Evolutionary conservation across 2,888 invertebrate genomes (phyloP).

Genomic region (Meganola albula): DNA sequence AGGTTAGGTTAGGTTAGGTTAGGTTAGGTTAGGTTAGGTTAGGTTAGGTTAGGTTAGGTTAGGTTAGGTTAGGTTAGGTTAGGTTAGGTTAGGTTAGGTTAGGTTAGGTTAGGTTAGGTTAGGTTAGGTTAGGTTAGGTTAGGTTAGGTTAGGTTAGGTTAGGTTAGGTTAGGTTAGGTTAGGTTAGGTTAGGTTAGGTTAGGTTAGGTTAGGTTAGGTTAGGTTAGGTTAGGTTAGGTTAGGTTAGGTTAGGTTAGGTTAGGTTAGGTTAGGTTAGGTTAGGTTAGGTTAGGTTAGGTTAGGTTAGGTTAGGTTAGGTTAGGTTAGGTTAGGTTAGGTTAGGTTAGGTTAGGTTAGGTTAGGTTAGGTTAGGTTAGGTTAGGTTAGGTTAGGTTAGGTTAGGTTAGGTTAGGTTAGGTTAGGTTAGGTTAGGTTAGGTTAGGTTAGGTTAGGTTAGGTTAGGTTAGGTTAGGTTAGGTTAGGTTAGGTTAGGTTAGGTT

Average conservation of each 20-base stretch:
- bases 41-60: constrained; percentile 15
- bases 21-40: constrained; percentile 15
- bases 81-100: constrained; percentile 15
- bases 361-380: constrained; percentile 13
- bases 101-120: constrained; percentile 15
- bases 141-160: constrained; percentile 15
- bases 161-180: constrained; percentile 13
- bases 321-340: constrained; percentile 13
- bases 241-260: constrained; percentile 13
- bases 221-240: constrained; percentile 13
- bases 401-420: constrained; percentile 21
- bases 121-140: constrained; percentile 13
- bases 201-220: constrained; percentile 13
- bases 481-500: constrained; percentile 22
- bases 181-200: constrained; percentile 13
- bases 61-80: constrained; percentile 15
- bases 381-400: constrained; percentile 11
- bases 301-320: constrained; percentile 13
- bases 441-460: constrained; percentile 27
- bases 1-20: constrained; percentile 15
- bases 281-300: constrained; percentile 13
- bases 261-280: constrained; percentile 13
- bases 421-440: constrained; percentile 30
- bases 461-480: constrained; percentile 29
- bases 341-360: constrained; percentile 13